A percentile compares a stretch with the other conserved stretches of the same genome.
These are phyloP conservation scores for Drosophila pallidifrons DNA, from an alignment of 1,140 invertebrate species.

Conservation along the genomic window DNA sequence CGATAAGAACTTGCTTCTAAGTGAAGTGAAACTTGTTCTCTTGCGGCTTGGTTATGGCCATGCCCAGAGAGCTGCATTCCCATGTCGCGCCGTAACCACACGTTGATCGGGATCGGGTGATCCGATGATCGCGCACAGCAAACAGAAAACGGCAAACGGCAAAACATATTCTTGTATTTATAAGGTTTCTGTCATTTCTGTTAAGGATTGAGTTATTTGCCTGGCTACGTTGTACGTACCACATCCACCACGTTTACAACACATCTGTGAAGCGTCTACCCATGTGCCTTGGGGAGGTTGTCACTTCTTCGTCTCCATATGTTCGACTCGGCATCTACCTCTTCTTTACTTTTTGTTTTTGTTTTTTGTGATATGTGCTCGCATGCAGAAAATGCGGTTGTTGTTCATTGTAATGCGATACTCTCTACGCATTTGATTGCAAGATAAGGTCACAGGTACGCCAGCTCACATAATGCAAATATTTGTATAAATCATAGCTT, in stretches of 20 bases:
- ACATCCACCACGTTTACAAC: slow-evolving; percentile 1
- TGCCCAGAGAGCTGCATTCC: slow-evolving; percentile 70
- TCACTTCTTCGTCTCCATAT: slow-evolving; percentile 34
- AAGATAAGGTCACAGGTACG: slow-evolving; percentile 46
- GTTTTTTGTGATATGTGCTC: slow-evolving; percentile 33
- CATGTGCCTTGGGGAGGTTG: slow-evolving; percentile 57
- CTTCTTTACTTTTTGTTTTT: not conserved
- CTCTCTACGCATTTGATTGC: slow-evolving; percentile 58
- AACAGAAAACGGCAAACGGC: slow-evolving; percentile 19
- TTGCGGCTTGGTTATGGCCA: slow-evolving; percentile 18
- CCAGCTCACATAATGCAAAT: slow-evolving; percentile 58
- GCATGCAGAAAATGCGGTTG: slow-evolving; percentile 72
- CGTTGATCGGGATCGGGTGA: slow-evolving; percentile 64
- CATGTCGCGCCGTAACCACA: slow-evolving; percentile 74
- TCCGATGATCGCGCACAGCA: slow-evolving; percentile 60
- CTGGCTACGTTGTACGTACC: slow-evolving; percentile 32
- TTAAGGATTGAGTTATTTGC: slow-evolving; percentile 82
- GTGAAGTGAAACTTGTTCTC: slow-evolving; percentile 72
- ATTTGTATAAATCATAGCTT: slow-evolving; percentile 69
- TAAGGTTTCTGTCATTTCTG: slow-evolving; percentile 81
- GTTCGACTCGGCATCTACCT: not conserved
- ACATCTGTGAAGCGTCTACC: not conserved
- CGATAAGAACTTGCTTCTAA: slow-evolving; percentile 53
- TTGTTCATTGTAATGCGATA: slow-evolving; percentile 68
- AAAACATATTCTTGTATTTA: slow-evolving; percentile 75